Evolutionary conservation across 2,113 vertebrate species (phyloP), one percentile per base, ranked within the genome.

Genomic region (Gopherus flavomarginatus): DNA sequence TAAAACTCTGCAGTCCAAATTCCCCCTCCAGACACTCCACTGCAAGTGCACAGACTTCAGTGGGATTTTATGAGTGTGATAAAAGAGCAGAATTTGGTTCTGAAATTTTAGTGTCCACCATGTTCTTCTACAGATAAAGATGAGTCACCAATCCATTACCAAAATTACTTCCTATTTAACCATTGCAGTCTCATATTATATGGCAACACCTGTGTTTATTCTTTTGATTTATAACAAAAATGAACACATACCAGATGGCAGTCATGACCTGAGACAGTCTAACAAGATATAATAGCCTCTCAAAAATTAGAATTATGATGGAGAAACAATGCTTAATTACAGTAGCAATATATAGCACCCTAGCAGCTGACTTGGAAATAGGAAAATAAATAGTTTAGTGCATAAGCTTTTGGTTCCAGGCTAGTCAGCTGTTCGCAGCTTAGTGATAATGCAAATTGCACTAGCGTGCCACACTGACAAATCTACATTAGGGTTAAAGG

Each of bases 181-280:
- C 50, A n/a, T 2, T 6, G 2, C 24, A 21, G 29, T 52, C 10
- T 29, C 11, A 1, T 26, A 57, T 1, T 44, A 22, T 17, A 22
- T 47, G 87, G 86, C 65, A 49, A 47, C 75, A 35, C 16, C 59
- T 65, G 29, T 65, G 89, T 29, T 6, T 69, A 9, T 5, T 54
- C n/a, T 49, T 82, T 24, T 38, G 72, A 0, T 54, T 44, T 16
- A 35, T 0, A 2, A 12, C 82, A 57, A 47, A 52, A n/a, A 12
- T 5, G 29, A 3, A 53, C 22, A 65, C 35, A 2, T 10, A 7
- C 38, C 17, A 42, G 27, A 14, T 38, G 52, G 44, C n/a, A 77
- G 54, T 75, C 19, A 16, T 44, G 38, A 44, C 54, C 54, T 78
- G n/a, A 22, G 69, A 42, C 54, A 2, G 75, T 27, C 81, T 31